phyloP scores from a whole-genome alignment of 1,140 invertebrate species.

The Drosophila rufa region DNA sequence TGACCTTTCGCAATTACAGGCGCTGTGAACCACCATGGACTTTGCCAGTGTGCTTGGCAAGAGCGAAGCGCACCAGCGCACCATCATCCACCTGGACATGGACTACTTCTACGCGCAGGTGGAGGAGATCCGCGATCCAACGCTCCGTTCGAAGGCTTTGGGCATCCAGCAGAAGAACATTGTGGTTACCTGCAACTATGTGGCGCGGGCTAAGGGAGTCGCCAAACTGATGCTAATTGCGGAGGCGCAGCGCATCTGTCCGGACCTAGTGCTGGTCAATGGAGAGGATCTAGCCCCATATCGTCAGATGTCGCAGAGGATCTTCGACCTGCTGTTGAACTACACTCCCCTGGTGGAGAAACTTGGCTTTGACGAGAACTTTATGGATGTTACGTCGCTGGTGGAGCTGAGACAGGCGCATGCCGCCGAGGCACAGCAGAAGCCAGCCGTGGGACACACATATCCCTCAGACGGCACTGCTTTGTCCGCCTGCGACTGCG shows the following conservation, averaged over 20 bases:
- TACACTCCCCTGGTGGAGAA: conserved; percentile 90
- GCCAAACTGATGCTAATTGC: conserved; percentile 90
- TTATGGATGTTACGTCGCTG: conserved; percentile 90
- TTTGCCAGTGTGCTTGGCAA: conserved; percentile 73
- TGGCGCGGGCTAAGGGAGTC: conserved; percentile 89
- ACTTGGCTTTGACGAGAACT: conserved; percentile 93
- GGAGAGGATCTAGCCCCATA: conserved; percentile 92
- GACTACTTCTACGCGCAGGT: conserved; percentile 95
- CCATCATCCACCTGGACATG: conserved; percentile 91
- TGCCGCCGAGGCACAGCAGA: conserved; percentile 61
- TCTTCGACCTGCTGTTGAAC: conserved; percentile 88
- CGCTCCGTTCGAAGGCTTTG: conserved; percentile 88
- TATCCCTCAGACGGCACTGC: conserved; percentile 86
- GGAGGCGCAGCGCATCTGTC: conserved; percentile 89
- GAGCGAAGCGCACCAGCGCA: conserved; percentile 79
- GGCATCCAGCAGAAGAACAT: conserved; percentile 93
- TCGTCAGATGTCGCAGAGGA: conserved; percentile 89
- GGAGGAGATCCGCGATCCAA: conserved; percentile 90
- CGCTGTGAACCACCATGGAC: conserved; percentile 65
- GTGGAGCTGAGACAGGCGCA: conserved; percentile 86
- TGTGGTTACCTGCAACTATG: conserved; percentile 93
- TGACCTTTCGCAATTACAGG: conserved; percentile 42
- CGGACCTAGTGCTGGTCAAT: conserved; percentile 89
- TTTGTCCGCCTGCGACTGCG: conserved; percentile 88
- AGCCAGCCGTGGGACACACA: conserved; percentile 86